These are phyloP conservation scores for Noctua pronuba DNA, from an alignment of 2,888 invertebrate genomes.

Conservation along the genomic window DNA sequence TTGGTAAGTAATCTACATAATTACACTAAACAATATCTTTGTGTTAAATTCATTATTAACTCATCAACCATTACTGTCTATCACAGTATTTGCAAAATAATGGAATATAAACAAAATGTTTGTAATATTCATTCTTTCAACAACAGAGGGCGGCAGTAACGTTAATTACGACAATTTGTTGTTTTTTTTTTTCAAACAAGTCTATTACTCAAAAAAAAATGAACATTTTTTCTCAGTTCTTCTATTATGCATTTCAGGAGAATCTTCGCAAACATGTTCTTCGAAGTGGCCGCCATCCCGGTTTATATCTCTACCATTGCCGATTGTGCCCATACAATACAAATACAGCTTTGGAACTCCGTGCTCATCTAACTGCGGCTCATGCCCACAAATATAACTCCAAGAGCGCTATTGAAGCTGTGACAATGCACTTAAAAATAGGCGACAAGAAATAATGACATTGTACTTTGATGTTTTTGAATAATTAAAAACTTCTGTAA, in stretches of 20 bases:
- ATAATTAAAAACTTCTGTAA: neutral
- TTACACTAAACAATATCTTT: neutral
- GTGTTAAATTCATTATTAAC: neutral
- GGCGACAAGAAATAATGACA: constrained; percentile 21
- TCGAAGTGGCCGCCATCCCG: constrained; percentile 94
- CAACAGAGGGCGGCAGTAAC: constrained; percentile 17
- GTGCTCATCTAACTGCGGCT: constrained; percentile 90
- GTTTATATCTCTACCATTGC: constrained; percentile 95
- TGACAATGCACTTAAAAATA: constrained; percentile 78
- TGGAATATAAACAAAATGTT: neutral
- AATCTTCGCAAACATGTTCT: constrained; percentile 97
- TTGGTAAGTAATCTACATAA: constrained; percentile 89
- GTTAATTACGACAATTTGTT: no score
- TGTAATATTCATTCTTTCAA: neutral
- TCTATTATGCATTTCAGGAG: constrained; percentile 89
- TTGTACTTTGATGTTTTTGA: neutral
- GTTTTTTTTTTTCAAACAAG: neutral
- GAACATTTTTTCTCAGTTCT: neutral
- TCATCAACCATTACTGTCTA: neutral
- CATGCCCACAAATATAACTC: constrained; percentile 90
- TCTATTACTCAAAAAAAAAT: neutral
- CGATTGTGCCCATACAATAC: constrained; percentile 91
- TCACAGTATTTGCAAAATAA: neutral
- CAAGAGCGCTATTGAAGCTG: constrained; percentile 86
- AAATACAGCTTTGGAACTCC: constrained; percentile 92